Percentiles rank a stretch among this genome's conserved stretches.
phyloP scores from a whole-genome alignment of 2,888 invertebrate species.

The Agrochola lychnidis region DNA sequence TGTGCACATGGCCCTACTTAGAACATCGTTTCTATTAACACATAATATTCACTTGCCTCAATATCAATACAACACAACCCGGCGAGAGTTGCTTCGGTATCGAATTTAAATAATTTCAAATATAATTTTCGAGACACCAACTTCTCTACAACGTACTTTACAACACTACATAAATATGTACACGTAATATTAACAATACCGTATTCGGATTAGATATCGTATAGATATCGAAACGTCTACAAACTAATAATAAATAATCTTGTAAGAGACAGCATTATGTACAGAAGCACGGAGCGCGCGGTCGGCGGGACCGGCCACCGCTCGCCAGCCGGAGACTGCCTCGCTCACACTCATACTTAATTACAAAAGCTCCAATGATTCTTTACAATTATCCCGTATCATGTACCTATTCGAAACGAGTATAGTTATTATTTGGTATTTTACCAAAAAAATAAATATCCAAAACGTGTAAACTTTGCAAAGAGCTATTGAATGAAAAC shows the following conservation, averaged over 20 bases:
- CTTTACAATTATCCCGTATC: constrained; percentile 81
- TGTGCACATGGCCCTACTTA: constrained; percentile 73
- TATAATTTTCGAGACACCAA: constrained; percentile 58
- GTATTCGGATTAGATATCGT: constrained; percentile 71
- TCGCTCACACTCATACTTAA: constrained; percentile 70
- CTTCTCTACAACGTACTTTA: constrained; percentile 62
- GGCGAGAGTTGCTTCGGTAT: constrained; percentile 64
- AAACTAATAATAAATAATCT: constrained; percentile 89
- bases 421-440: constrained; percentile 47
- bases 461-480: constrained; percentile 70
- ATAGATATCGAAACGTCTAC: constrained; percentile 74
- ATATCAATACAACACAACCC: constrained; percentile 65
- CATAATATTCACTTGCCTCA: constrained; percentile 62
- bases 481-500: constrained; percentile 72
- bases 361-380: constrained; percentile 75
- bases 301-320: constrained; percentile 64
- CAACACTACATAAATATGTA: constrained; percentile 73
- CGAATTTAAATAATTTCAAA: constrained; percentile 66
- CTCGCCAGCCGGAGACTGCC: constrained; percentile 70
- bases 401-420: constrained; percentile 36
- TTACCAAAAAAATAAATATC: constrained; percentile 45
- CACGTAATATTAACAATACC: constrained; percentile 77
- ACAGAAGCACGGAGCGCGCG: constrained; percentile 87
- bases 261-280: constrained; percentile 86
- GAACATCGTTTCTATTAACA: constrained; percentile 69